A percentile compares a stretch with the other conserved stretches of the same genome.
Evolutionary conservation across 2,797 vertebrate species (phyloP).

Genomic region (Champsocephalus esox): DNA sequence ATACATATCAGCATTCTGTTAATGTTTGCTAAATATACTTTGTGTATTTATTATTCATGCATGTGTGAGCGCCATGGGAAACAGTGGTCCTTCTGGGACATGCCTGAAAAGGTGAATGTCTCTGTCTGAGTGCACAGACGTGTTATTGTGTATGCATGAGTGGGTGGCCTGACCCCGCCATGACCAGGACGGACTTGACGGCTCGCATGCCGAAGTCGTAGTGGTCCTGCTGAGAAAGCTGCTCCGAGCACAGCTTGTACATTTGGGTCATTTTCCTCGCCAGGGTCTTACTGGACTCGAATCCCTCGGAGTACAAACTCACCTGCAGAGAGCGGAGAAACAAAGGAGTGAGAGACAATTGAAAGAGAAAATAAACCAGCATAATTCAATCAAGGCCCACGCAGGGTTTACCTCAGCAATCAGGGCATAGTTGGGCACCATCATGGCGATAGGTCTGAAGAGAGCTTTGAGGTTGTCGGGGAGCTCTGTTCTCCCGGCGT

Average conservation of each 20-base stretch:
- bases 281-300: slow-evolving; percentile 89
- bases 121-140: slow-evolving; percentile 26
- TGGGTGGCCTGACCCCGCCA: slow-evolving; percentile 86
- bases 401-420: slow-evolving; percentile 87
- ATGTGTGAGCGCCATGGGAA: background rate
- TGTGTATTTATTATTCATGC: background rate
- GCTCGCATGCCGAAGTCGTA: slow-evolving; percentile 92
- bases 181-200: slow-evolving; percentile 91
- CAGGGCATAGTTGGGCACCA: slow-evolving; percentile 92
- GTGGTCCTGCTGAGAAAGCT: slow-evolving; percentile 93
- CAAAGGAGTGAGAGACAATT: background rate
- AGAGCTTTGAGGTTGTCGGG: slow-evolving; percentile 92
- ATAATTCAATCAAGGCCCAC: background rate
- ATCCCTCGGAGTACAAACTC: slow-evolving; percentile 91
- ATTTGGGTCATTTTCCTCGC: slow-evolving; percentile 92
- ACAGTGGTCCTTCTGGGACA: slow-evolving; percentile 6
- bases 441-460: slow-evolving; percentile 92
- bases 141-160: slow-evolving; percentile 18
- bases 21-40: background rate
- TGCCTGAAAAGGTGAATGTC: background rate
- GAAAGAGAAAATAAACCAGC: background rate
- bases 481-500: slow-evolving; percentile 90
- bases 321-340: slow-evolving; percentile 73
- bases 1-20: background rate
- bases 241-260: slow-evolving; percentile 92